phyloP scores from a whole-genome alignment of 2,888 invertebrate species.

The Cremastobaeus sp. region DNA sequence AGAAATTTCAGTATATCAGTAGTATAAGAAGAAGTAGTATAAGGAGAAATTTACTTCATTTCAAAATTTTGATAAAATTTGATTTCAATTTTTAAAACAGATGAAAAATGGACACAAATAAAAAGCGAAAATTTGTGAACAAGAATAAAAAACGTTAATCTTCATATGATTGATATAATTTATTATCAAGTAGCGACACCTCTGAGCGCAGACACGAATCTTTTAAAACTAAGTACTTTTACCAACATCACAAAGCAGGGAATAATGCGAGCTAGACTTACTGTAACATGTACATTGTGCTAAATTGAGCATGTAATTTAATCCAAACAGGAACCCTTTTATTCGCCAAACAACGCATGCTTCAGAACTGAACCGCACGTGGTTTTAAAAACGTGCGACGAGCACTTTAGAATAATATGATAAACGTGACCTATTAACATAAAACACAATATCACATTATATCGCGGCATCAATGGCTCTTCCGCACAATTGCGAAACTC shows the following conservation, averaged over 20 bases:
- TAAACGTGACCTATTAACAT: constrained; percentile 51
- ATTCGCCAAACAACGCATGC: constrained; percentile 49
- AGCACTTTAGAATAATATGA: constrained; percentile 15
- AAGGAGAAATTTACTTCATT: too few relatives aligned
- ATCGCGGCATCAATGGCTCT: neutral
- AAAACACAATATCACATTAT: constrained; percentile 3
- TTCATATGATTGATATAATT: neutral
- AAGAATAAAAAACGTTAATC: neutral
- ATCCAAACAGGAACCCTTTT: constrained; percentile 60
- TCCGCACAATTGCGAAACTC: constrained; percentile 10
- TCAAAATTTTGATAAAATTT: too few relatives aligned
- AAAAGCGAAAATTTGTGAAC: neutral
- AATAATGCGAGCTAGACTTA: constrained; percentile 21
- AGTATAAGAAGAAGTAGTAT: too few relatives aligned
- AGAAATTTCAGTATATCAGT: too few relatives aligned
- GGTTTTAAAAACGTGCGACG: constrained; percentile 30
- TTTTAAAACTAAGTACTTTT: constrained; percentile 45
- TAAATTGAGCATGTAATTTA: constrained; percentile 67
- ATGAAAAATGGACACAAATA: neutral
- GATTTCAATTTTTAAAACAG: neutral
- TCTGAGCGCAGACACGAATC: constrained; percentile 50
- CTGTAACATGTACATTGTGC: constrained; percentile 40
- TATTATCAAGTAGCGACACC: constrained; percentile 56
- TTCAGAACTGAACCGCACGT: constrained; percentile 52
- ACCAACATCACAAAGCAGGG: constrained; percentile 46